Percentiles rank a stretch among this genome's conserved stretches.
These are phyloP conservation scores for Theonella swinhoei DNA, from an alignment of 37 sponge, comb jelly and placozoan species.

Conservation along the genomic window DNA sequence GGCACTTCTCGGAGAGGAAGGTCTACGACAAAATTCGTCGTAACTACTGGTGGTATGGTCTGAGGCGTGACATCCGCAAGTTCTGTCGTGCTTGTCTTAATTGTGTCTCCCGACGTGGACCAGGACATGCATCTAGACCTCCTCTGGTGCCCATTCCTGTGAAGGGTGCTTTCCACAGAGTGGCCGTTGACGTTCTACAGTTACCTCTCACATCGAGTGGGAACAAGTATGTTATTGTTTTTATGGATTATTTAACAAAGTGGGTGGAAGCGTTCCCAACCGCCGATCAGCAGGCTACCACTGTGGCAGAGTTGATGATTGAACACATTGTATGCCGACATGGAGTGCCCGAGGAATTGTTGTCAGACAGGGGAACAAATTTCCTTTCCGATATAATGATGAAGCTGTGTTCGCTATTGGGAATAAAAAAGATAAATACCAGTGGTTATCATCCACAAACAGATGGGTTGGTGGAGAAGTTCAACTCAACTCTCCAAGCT, in stretches of 20 bases:
- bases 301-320: constrained; percentile 45
- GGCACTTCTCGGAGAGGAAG: constrained; percentile 28
- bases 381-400: constrained; percentile 33
- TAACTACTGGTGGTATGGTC: constrained; percentile 61
- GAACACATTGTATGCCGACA: constrained; percentile 38
- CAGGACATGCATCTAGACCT: constrained; percentile 5
- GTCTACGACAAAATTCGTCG: constrained; percentile 12
- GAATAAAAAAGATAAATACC: constrained; percentile 26
- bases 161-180: constrained; percentile 41
- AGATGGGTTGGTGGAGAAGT: constrained; percentile 49
- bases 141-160: constrained; percentile 53
- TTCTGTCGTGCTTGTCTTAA: constrained; percentile 22
- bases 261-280: constrained; percentile 12
- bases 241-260: constrained; percentile 56
- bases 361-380: constrained; percentile 43
- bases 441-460: constrained; percentile 47
- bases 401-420: constrained; percentile 33
- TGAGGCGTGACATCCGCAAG: constrained; percentile 30
- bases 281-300: constrained; percentile 34
- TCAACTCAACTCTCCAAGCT: constrained; percentile 33
- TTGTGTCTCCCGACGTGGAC: constrained; percentile 44
- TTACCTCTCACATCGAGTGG: constrained; percentile 19
- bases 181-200: constrained; percentile 61
- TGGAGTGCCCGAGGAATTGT: constrained; percentile 35
- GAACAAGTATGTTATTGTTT: constrained; percentile 50